These are phyloP conservation scores for Leptestheria dahalacensis DNA, from an alignment of 1,140 invertebrate species.

Conservation along the genomic window DNA sequence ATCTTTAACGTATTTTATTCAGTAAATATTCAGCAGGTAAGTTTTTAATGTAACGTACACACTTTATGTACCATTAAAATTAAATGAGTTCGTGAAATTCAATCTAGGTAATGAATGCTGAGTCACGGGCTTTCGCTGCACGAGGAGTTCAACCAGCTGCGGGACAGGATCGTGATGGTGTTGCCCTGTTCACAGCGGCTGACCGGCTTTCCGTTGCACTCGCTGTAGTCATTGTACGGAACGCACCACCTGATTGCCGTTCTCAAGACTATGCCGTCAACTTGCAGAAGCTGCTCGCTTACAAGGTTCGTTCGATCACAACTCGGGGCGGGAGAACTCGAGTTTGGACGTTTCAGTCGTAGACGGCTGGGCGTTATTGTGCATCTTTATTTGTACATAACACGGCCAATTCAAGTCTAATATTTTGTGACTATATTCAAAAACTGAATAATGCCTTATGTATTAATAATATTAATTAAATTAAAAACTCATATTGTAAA, in stretches of 20 bases:
- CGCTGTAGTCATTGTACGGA: not conserved
- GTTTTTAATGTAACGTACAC: not conserved
- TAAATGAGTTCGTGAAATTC: too few relatives aligned
- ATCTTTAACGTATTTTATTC: not conserved
- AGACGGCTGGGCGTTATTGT: too few relatives aligned
- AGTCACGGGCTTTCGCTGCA: not conserved
- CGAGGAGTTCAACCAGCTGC: not conserved
- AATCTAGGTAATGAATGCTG: too few relatives aligned
- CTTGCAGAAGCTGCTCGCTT: not conserved
- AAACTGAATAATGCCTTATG: too few relatives aligned
- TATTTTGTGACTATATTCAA: too few relatives aligned
- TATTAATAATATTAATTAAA: too few relatives aligned
- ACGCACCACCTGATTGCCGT: not conserved
- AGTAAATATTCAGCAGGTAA: not conserved
- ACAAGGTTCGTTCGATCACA: not conserved
- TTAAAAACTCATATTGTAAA: too few relatives aligned
- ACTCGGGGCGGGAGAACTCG: too few relatives aligned
- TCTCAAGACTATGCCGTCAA: not conserved
- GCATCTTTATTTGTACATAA: not conserved
- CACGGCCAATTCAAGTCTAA: not conserved
- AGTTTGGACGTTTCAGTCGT: too few relatives aligned
- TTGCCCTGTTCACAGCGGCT: not conserved
- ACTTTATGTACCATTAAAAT: too few relatives aligned
- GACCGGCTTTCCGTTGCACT: not conserved
- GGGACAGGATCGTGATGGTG: not conserved